Percentiles rank a stretch among this genome's conserved stretches.
These are phyloP conservation scores for Thymallus thymallus DNA, from an alignment of 2,113 vertebrate species.

Conservation along the genomic window DNA sequence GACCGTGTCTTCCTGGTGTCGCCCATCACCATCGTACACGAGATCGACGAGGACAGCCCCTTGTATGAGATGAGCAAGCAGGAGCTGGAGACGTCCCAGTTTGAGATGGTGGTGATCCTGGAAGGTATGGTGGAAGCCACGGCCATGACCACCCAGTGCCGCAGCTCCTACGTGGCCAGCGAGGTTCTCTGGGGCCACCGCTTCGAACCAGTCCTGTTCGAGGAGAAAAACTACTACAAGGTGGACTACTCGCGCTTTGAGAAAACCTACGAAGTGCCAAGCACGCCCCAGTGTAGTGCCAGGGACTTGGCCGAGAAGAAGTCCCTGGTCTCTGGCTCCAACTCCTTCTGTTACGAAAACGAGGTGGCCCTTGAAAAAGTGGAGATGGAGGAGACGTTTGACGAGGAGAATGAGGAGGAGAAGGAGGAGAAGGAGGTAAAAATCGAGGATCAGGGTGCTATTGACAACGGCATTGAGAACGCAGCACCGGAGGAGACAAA, in stretches of 20 bases:
- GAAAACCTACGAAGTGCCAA: conserved; percentile 93
- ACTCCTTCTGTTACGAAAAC: conserved; percentile 98
- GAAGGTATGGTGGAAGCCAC: conserved; percentile 98
- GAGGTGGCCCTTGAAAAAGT: conserved; percentile 96
- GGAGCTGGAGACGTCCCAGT: conserved; percentile 89
- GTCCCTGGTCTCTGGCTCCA: conserved; percentile 81
- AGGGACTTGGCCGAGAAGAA: conserved; percentile 92
- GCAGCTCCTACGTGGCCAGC: conserved; percentile 91
- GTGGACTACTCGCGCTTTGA: conserved; percentile 95
- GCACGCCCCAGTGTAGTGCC: conserved; percentile 90
- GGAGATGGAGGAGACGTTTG: conserved; percentile 82
- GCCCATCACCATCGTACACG: conserved; percentile 91
- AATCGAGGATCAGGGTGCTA: no score
- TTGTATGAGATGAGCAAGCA: conserved; percentile 90
- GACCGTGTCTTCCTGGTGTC: conserved; percentile 95
- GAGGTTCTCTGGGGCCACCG: conserved; percentile 97
- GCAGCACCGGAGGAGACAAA: conserved; percentile 80
- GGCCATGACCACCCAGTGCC: conserved; percentile 96
- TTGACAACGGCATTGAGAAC: conserved; percentile 55
- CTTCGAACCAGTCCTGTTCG: conserved; percentile 94
- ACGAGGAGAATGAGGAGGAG: conserved; percentile 52
- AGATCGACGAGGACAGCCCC: conserved; percentile 95
- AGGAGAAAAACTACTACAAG: conserved; percentile 94
- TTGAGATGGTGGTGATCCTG: conserved; percentile 95
- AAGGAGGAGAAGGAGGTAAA: conserved; percentile 3